phyloP scores from a whole-genome alignment of 2,888 invertebrate genomes.

The Pheosia tremula region DNA sequence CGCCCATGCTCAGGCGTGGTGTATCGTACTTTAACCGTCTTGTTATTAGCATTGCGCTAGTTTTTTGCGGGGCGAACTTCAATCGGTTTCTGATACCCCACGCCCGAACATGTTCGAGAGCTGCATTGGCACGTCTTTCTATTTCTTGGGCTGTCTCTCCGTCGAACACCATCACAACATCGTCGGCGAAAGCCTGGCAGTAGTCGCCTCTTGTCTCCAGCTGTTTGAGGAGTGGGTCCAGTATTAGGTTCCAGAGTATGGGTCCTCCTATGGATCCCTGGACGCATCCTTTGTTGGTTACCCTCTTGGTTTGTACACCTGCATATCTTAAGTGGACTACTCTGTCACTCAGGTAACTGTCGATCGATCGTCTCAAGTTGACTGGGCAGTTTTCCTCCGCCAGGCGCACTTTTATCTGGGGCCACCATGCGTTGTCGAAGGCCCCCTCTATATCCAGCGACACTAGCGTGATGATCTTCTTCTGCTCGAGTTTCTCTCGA shows the following conservation, averaged over 20 bases:
- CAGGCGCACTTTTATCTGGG: not conserved
- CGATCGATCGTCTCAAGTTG: too few species aligned
- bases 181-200: conserved; percentile 14
- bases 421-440: conserved; percentile 6
- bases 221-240: too few species aligned
- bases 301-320: not conserved
- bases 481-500: not conserved
- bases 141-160: conserved; percentile 14
- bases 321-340: conserved; percentile 10
- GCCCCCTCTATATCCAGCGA: conserved; percentile 2
- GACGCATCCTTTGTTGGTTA: too few species aligned
- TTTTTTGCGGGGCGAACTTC: conserved; percentile 12
- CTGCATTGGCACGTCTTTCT: conserved; percentile 12
- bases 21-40: conserved; percentile 1
- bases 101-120: conserved; percentile 11
- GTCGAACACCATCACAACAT: conserved; percentile 14
- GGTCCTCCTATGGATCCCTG: too few species aligned
- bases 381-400: too few species aligned
- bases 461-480: not conserved
- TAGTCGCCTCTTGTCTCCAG: not conserved
- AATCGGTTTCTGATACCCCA: conserved; percentile 13
- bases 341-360: not conserved
- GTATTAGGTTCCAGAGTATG: too few species aligned
- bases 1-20: conserved; percentile 10
- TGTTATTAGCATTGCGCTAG: not conserved